phyloP scores from a whole-genome alignment of 2,797 vertebrate genomes.

The Margarornis squamiger region DNA sequence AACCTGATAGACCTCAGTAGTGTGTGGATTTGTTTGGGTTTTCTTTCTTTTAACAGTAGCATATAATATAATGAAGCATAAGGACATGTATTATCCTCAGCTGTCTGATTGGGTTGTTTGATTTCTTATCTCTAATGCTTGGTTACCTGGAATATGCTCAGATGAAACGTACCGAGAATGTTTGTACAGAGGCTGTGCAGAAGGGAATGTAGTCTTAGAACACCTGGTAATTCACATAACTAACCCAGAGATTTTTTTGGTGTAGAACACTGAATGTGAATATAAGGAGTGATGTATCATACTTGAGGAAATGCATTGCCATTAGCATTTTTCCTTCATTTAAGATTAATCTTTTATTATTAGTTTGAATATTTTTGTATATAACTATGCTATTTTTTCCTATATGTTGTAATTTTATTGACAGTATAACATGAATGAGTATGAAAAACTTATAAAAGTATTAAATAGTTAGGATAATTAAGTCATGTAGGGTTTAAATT shows the following conservation, averaged over 20 bases:
- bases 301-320: neutral
- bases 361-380: neutral
- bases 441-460: neutral
- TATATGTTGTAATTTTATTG: neutral
- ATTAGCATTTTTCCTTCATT: neutral
- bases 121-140: neutral
- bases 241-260: neutral
- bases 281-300: neutral
- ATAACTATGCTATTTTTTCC: neutral
- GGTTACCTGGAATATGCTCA: neutral
- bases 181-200: neutral
- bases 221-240: neutral
- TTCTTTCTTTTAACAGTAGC: neutral
- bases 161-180: neutral
- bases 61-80: neutral
- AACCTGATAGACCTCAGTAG: neutral
- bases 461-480: neutral
- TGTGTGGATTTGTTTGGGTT: neutral
- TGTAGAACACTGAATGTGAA: neutral
- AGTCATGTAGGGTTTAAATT: neutral
- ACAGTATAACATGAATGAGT: neutral
- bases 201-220: conserved; percentile 2
- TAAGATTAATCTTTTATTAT: neutral
- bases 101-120: neutral
- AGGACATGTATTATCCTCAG: neutral